Conservation (phyloP, 2,888 invertebrate genomes). For the Scaptomyza tumidula region DNA sequence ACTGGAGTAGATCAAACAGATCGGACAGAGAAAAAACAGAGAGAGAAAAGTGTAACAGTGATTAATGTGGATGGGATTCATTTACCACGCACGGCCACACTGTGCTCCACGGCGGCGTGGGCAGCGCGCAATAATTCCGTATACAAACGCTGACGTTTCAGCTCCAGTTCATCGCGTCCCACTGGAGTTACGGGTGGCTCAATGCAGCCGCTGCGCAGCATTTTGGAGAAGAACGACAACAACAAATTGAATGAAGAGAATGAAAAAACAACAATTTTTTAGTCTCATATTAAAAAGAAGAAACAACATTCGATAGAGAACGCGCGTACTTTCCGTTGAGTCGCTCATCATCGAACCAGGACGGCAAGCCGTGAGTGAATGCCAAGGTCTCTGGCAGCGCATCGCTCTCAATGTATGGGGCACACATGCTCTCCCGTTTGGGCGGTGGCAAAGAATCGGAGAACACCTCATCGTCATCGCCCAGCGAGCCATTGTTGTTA, state of each 20-base stretch:
- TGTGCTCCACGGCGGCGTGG: slow-evolving; percentile 89
- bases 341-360: slow-evolving; percentile 85
- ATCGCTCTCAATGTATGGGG: slow-evolving; percentile 85
- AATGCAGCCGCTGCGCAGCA: slow-evolving; percentile 77
- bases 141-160: slow-evolving; percentile 91
- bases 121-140: slow-evolving; percentile 91
- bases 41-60: slow-evolving; percentile 21
- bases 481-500: slow-evolving; percentile 62
- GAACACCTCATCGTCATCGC: slow-evolving; percentile 88
- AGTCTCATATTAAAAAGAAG: neutral
- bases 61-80: slow-evolving; percentile 24
- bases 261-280: slow-evolving; percentile 4
- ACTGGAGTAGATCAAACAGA: slow-evolving; percentile 21
- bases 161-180: slow-evolving; percentile 91
- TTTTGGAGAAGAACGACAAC: slow-evolving; percentile 5
- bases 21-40: neutral
- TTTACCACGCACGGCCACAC: slow-evolving; percentile 85
- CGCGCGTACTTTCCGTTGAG: slow-evolving; percentile 81
- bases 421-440: slow-evolving; percentile 85
- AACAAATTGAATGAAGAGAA: slow-evolving; percentile 31
- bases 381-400: slow-evolving; percentile 65
- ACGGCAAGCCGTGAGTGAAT: slow-evolving; percentile 83
- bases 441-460: slow-evolving; percentile 85
- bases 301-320: slow-evolving; percentile 38
- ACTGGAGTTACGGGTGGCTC: slow-evolving; percentile 90